These are phyloP conservation scores for Tricholaema leucomelas DNA, from an alignment of 2,113 vertebrate genomes.

Conservation along the genomic window DNA sequence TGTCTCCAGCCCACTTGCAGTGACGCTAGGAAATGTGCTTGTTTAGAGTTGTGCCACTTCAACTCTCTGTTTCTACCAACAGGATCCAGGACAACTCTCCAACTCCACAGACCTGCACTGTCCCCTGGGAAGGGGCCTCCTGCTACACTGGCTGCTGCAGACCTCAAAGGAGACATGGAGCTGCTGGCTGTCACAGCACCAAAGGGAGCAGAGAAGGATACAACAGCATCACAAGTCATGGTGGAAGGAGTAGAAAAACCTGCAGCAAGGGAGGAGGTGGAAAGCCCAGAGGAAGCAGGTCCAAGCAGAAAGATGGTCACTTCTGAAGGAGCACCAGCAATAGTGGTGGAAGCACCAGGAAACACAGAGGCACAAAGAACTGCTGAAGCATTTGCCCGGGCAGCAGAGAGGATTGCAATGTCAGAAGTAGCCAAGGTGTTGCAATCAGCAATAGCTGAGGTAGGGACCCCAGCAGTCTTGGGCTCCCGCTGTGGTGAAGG, in stretches of 20 bases:
- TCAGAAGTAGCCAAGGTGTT: slow-evolving; percentile 33
- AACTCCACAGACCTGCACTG: rapidly evolving
- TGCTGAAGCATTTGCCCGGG: neutral
- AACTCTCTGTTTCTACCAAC: neutral
- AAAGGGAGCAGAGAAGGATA: neutral
- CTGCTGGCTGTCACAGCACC: neutral
- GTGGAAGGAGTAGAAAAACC: neutral
- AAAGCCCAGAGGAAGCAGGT: neutral
- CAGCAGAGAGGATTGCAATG: slow-evolving; percentile 32
- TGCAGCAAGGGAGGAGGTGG: neutral
- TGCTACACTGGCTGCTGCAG: rapidly evolving
- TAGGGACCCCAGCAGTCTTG: neutral
- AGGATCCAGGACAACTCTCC: neutral
- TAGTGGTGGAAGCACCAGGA: neutral
- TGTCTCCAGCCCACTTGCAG: neutral
- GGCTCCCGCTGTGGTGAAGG: neutral
- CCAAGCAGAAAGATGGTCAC: neutral
- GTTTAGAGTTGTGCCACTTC: too few relatives aligned
- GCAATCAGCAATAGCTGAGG: slow-evolving; percentile 43
- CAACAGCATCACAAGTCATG: rapidly evolving
- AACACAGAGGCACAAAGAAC: neutral
- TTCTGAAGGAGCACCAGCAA: neutral
- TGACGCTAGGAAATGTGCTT: neutral
- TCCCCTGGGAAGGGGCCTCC: neutral
- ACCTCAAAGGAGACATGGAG: neutral